Percentiles rank a stretch among this genome's conserved stretches.
Evolutionary conservation across 2,113 vertebrate species (phyloP).

Genomic region (Oxyura jamaicensis): DNA sequence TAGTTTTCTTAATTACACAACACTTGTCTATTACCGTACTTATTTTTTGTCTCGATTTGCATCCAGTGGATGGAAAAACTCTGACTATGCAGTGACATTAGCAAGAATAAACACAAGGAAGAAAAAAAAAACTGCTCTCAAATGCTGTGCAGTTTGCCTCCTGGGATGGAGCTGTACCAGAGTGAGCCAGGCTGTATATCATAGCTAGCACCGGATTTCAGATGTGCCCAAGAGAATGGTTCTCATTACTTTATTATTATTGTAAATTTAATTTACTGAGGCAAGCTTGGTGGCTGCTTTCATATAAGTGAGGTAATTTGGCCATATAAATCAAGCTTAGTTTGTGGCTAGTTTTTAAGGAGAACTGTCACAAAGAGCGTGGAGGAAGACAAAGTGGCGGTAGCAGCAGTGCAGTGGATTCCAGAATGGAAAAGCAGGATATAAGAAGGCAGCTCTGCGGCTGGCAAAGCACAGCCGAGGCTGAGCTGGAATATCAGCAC

Average conservation of each 20-base stretch:
- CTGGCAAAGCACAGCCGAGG: background rate
- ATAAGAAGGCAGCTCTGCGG: background rate
- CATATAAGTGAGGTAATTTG: background rate
- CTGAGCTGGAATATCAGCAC: background rate
- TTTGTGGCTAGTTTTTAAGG: background rate
- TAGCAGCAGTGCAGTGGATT: background rate
- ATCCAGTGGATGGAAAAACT: background rate
- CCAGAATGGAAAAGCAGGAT: background rate
- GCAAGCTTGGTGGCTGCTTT: background rate
- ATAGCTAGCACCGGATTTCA: background rate
- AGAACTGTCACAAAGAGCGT: background rate
- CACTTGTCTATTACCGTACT: background rate
- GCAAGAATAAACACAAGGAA: background rate
- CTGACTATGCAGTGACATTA: background rate
- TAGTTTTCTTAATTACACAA: background rate
- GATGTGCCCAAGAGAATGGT: background rate
- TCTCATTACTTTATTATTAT: background rate
- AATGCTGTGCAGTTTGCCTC: background rate
- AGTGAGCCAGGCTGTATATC: background rate
- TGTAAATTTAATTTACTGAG: constrained; percentile 3
- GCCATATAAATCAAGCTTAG: background rate
- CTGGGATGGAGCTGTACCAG: background rate
- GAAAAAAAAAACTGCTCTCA: background rate
- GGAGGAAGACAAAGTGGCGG: background rate
- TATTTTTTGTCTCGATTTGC: background rate